These are phyloP conservation scores for Tetraneura akinire DNA, from an alignment of 1,140 invertebrate genomes.

Conservation along the genomic window DNA sequence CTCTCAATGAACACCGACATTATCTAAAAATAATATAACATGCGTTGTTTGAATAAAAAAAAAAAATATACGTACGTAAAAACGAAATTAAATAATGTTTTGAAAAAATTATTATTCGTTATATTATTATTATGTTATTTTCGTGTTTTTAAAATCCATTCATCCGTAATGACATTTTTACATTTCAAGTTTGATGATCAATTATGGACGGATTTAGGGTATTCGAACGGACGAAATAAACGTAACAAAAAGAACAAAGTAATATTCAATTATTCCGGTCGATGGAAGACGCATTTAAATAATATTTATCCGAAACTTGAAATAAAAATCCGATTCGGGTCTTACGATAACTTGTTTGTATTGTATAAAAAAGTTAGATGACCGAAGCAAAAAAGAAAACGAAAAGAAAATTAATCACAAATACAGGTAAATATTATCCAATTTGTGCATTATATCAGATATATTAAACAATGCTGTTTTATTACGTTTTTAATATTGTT, in stretches of 20 bases:
- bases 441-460: no score
- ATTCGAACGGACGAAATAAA: not conserved
- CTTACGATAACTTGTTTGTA: no score
- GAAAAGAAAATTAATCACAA: no score
- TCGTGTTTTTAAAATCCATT: no score
- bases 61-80: not conserved
- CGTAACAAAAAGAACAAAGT: not conserved
- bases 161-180: no score
- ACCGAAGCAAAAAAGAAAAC: no score
- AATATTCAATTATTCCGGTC: not conserved
- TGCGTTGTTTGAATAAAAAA: not conserved
- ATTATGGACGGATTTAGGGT: no score
- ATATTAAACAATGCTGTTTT: no score
- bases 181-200: no score
- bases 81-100: not conserved
- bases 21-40: slow-evolving; percentile 39
- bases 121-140: not conserved
- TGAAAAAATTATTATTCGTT: not conserved
- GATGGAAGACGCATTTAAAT: not conserved
- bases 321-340: not conserved
- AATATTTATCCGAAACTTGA: not conserved
- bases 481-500: no score
- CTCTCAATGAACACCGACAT: slow-evolving; percentile 33
- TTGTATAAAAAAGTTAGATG: no score
- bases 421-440: no score